Evolutionary conservation across 2,888 invertebrate species (phyloP), one percentile per base, ranked within the genome.

Genomic region (Liposcelis brunnea): DNA sequence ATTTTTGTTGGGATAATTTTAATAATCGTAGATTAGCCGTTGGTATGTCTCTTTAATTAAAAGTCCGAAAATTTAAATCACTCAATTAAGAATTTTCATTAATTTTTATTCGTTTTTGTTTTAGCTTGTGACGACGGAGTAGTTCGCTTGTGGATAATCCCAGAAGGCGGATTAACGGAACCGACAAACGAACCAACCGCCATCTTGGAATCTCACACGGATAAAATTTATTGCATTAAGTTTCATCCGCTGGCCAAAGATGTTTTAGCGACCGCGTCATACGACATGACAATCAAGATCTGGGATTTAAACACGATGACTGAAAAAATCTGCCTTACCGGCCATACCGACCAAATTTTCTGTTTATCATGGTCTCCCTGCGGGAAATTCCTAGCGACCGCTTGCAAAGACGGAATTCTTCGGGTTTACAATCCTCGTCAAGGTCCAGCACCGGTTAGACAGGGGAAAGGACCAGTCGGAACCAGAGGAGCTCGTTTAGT

Each of bases 1-100:
- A 95, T 66, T 89, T 94, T 65, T 77, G 80, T 47, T 95, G 89
- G 85, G 91, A 94, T 69, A 94, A 94, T 1, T 93, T 93, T 64
- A 72, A 87, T 61, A 70, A 76, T 52, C 69, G 71, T 44, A 69
- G 82, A 44, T 70, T 95, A 49, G 79, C 86, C 35, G 87, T 89
- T 35, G 75, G 75, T 70, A 55, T 56, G 58, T 50, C 12, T 18
- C 31, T 33, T 21, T 19, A n/a, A n/a, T n/a, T n/a, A n/a, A n/a
- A n/a, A n/a, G n/a, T n/a, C n/a, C n/a, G n/a, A n/a, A n/a, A n/a
- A n/a, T 11, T 31, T 12, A 45, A 35, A 31, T 15, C 52, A 51
- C 8, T 38, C 12, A 8, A 18, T 32, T 2, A 44, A 31, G 47
- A 16, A 34, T 32, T 47, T 32, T 31, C 19, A 33, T 45, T 18